phyloP scores from a whole-genome alignment of 2,888 invertebrate genomes.

The Drosophila lutescens region DNA sequence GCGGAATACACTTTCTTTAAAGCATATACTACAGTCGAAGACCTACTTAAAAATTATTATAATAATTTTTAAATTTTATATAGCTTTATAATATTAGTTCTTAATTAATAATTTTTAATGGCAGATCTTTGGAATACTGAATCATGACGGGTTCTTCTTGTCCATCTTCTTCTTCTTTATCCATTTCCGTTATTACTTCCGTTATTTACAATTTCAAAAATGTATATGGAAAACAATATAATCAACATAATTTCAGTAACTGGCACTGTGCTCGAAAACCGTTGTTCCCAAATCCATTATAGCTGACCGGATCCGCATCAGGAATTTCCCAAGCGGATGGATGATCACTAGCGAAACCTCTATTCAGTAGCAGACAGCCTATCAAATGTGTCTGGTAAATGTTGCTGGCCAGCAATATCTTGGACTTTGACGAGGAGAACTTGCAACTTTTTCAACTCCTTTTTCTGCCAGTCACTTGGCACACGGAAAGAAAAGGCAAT shows the following conservation, averaged over 20 bases:
- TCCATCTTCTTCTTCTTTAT: too few relatives aligned
- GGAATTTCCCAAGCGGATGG: neutral
- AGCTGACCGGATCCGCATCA: neutral
- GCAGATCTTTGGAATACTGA: too few relatives aligned
- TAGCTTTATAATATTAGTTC: too few relatives aligned
- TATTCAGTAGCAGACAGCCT: slow-evolving; percentile 33
- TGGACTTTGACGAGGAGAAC: slow-evolving; percentile 29
- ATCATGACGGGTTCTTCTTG: too few relatives aligned
- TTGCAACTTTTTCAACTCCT: neutral
- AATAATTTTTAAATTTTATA: too few relatives aligned
- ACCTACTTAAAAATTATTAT: too few relatives aligned
- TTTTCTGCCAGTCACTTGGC: slow-evolving; percentile 1
- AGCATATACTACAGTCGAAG: too few relatives aligned
- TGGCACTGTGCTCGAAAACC: too few relatives aligned
- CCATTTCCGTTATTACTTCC: too few relatives aligned
- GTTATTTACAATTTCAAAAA: too few relatives aligned
- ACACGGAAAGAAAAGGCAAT: neutral
- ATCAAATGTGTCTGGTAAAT: slow-evolving; percentile 43
- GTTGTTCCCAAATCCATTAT: slow-evolving; percentile 2
- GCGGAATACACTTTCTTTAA: neutral
- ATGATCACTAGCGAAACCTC: neutral
- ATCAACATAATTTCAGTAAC: neutral
- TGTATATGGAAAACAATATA: too few relatives aligned
- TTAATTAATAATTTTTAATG: too few relatives aligned
- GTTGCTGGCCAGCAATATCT: slow-evolving; percentile 1